A percentile compares a stretch with the other conserved stretches of the same genome.
phyloP scores from a whole-genome alignment of 2,113 vertebrate species.

The Xenus cinereus region DNA sequence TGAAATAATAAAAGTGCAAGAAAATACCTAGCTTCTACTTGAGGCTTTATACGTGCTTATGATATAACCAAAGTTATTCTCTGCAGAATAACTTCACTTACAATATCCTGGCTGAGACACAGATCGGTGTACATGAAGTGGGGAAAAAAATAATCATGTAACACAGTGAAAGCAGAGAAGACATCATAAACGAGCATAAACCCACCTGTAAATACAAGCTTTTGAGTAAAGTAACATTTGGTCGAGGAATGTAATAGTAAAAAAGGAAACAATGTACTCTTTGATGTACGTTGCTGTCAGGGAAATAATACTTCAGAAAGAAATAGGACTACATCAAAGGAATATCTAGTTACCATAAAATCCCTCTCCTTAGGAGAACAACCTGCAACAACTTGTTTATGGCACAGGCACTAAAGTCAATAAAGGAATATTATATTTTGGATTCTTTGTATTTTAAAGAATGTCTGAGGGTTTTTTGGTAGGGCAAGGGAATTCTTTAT shows the following conservation, averaged over 20 bases:
- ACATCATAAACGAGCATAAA: background rate
- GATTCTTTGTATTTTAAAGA: background rate
- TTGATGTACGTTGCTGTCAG: background rate
- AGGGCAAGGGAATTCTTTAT: background rate
- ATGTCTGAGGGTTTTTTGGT: accelerated
- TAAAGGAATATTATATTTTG: background rate
- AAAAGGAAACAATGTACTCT: background rate
- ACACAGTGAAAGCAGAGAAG: background rate
- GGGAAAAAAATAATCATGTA: accelerated
- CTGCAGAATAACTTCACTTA: background rate
- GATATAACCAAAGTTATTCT: background rate
- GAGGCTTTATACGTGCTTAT: background rate
- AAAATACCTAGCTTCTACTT: background rate
- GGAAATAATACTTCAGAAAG: background rate
- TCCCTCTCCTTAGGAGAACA: background rate
- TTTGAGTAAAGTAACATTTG: background rate
- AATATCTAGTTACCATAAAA: background rate
- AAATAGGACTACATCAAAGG: background rate
- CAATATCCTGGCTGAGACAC: background rate
- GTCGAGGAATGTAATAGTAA: background rate
- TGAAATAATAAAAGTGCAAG: background rate
- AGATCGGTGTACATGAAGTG: background rate
- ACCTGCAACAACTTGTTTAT: background rate
- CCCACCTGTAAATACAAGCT: background rate
- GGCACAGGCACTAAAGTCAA: background rate